These are phyloP conservation scores for Agonum fuliginosum DNA, from an alignment of 2,888 invertebrate species.

Conservation along the genomic window DNA sequence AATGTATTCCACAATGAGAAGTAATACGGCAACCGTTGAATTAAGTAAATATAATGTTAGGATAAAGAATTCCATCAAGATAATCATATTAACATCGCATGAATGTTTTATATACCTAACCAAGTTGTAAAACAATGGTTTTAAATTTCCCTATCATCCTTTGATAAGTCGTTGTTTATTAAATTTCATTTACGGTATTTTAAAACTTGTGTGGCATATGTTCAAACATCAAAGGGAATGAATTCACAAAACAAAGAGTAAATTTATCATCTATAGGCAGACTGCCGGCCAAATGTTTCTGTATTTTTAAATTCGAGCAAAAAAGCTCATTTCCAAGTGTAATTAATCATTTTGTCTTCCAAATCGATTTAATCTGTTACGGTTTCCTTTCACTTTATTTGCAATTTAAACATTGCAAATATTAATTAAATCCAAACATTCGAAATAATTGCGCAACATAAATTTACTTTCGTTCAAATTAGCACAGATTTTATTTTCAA, in stretches of 20 bases:
- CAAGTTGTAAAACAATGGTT: not conserved
- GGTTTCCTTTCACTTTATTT: not conserved
- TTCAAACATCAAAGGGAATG: not conserved
- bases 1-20: no score
- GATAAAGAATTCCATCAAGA: not conserved
- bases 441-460: not conserved
- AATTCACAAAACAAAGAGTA: constrained; percentile 1
- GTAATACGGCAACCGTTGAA: no score
- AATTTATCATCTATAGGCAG: constrained; percentile 12
- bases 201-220: not conserved
- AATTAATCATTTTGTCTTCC: constrained; percentile 24
- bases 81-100: not conserved
- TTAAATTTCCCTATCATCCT: not conserved
- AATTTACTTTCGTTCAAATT: no score
- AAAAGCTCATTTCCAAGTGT: constrained; percentile 18
- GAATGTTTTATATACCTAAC: not conserved
- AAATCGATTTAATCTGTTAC: constrained; percentile 12
- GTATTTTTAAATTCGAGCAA: constrained; percentile 24
- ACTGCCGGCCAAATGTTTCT: not conserved
- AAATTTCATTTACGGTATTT: not conserved
- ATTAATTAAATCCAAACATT: not conserved
- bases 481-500: no score
- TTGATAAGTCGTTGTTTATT: not conserved
- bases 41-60: no score
- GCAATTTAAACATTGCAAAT: not conserved